These are phyloP conservation scores for Ceratotherium simum DNA, from an alignment of 2,113 vertebrate species.

Conservation along the genomic window DNA sequence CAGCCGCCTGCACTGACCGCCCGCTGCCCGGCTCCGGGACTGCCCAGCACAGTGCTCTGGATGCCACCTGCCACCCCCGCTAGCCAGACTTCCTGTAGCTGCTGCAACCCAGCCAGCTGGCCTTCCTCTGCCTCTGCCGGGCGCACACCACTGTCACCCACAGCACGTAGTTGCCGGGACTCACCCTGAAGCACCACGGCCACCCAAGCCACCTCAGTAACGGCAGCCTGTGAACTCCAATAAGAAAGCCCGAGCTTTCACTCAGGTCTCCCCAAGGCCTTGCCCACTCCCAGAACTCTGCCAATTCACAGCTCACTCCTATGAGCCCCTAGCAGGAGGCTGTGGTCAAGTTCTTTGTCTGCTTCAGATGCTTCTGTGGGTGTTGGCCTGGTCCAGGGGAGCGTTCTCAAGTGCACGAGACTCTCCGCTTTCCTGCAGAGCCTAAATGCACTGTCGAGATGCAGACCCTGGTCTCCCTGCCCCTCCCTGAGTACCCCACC, in stretches of 20 bases:
- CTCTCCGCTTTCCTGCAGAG: neutral
- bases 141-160: neutral
- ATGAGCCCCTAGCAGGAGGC: neutral
- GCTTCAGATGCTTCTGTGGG: neutral
- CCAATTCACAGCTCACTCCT: neutral
- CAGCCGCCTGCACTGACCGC: neutral
- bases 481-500: neutral
- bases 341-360: fast-evolving
- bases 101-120: too few species aligned
- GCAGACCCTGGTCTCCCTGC: neutral
- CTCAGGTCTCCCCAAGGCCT: neutral
- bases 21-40: neutral
- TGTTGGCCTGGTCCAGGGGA: neutral
- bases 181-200: neutral
- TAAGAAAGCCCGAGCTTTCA: neutral
- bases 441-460: neutral
- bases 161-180: neutral
- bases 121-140: neutral
- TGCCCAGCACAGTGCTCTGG: neutral
- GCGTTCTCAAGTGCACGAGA: neutral
- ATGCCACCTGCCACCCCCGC: neutral
- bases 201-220: neutral
- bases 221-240: fast-evolving
- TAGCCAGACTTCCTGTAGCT: neutral
- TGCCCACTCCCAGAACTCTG: neutral